Evolutionary conservation across 2,797 vertebrate genomes (phyloP).

Genomic region (Typhlichthys subterraneus): DNA sequence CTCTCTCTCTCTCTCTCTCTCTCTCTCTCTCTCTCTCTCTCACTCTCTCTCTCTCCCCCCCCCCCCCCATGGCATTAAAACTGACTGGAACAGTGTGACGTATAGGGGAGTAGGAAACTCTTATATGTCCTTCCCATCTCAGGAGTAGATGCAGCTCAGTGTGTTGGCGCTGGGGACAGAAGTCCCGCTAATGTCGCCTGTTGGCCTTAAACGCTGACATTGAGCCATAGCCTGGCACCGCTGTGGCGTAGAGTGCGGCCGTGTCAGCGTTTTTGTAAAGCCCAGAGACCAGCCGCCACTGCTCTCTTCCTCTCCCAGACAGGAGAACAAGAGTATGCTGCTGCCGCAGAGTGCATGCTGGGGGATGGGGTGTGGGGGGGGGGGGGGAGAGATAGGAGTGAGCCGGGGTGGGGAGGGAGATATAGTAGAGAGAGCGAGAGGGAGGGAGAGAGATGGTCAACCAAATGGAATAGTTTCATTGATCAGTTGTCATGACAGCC

Average conservation of each 20-base stretch:
- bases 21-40: too few species aligned
- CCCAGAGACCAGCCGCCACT: constrained; percentile 31
- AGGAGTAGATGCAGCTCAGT: not conserved
- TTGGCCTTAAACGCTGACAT: constrained; percentile 63
- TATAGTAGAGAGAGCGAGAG: constrained; percentile 3
- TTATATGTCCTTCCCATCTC: not conserved
- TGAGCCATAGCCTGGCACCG: constrained; percentile 52
- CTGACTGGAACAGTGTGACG: too few species aligned
- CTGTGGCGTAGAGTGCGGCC: constrained; percentile 50
- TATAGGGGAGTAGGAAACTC: too few species aligned
- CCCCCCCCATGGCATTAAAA: too few species aligned
- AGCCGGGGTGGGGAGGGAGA: constrained; percentile 18
- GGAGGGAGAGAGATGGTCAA: constrained; percentile 48
- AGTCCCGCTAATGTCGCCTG: constrained; percentile 61
- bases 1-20: too few species aligned
- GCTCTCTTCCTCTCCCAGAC: constrained; percentile 45
- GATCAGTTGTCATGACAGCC: constrained; percentile 70
- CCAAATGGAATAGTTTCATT: constrained; percentile 73
- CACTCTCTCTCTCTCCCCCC: too few species aligned
- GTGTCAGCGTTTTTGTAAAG: constrained; percentile 64
- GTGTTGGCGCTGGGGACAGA: constrained; percentile 45
- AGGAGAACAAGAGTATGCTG: constrained; percentile 9
- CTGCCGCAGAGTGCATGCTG: not conserved
- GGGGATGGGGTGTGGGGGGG: constrained; percentile 25
- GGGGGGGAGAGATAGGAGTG: constrained; percentile 1